phyloP scores from a whole-genome alignment of 2,797 vertebrate species.

The Clarias platycephalus region DNA sequence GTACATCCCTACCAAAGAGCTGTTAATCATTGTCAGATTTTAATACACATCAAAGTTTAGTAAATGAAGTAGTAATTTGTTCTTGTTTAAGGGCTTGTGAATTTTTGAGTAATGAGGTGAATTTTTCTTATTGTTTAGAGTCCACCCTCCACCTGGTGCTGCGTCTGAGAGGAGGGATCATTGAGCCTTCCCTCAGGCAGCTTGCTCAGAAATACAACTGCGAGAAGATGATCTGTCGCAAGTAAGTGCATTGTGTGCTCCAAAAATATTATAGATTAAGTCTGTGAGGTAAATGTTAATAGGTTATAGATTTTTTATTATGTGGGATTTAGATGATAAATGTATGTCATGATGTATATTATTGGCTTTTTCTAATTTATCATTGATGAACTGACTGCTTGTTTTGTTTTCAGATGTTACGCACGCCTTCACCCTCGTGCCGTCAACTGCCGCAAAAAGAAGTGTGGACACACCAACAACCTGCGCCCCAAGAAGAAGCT shows the following conservation, averaged over 20 bases:
- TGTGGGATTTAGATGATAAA: not conserved
- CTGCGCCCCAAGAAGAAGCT: conserved; percentile 92
- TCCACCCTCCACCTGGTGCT: conserved; percentile 93
- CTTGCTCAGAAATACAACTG: conserved; percentile 99
- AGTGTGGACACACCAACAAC: conserved; percentile 98
- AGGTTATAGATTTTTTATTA: not conserved
- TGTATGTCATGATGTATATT: not conserved
- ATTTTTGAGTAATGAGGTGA: not conserved
- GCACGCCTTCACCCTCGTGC: conserved; percentile 94
- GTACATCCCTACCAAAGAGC: not conserved
- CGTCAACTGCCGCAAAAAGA: conserved; percentile 98
- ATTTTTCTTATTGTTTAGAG: conserved; percentile 59
- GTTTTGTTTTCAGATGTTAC: conserved; percentile 78
- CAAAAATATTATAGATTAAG: no score
- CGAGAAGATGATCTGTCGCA: conserved; percentile 89
- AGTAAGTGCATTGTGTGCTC: no score
- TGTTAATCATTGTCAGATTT: not conserved
- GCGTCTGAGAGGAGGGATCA: conserved; percentile 93
- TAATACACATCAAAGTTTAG: not conserved
- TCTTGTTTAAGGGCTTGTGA: not conserved
- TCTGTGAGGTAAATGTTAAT: no score
- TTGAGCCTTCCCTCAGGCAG: conserved; percentile 92
- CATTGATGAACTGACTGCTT: not conserved
- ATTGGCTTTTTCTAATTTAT: not conserved
- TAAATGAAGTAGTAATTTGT: not conserved